Evolutionary conservation across 2,888 invertebrate species (phyloP), one percentile per base, ranked within the genome.

Genomic region (Chloroclysta siterata): DNA sequence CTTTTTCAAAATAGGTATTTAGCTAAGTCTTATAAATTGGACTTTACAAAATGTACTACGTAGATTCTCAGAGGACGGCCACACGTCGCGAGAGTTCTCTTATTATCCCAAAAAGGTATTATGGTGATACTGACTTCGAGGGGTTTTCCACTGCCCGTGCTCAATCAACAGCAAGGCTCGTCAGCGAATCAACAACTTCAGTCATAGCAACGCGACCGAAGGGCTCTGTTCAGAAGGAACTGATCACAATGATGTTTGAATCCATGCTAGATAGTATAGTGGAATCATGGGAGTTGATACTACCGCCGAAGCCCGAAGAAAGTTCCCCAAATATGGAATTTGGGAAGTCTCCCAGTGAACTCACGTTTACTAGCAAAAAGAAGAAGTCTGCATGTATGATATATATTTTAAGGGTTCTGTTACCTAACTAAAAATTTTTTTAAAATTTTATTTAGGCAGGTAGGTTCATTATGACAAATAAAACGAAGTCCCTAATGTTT

Each of bases 21-120:
- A 15, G 46, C 0, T 13, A 13, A 11, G 13, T 33, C n/a, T 42
- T n/a, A 5, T n/a, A 17, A 8, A 11, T 17, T 14, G 7, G 5
- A 13, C 2, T 6, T 17, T 17, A 44, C 17, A 46, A 10, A 17
- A 46, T 91, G 90, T 89, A 78, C 77, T 90, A 87, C 69, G 63
- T 88, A 4, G 90, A 92, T 71, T 81, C 88, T 11, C 87, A 89
- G 72, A 77, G 83, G 57, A 89, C 87, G 8, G 48, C 85, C 10
- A 89, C 88, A 13, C 84, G 91, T 2, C 85, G 89, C 28, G 89
- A 90, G 10, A 92, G 91, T 71, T 91, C 90, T 14, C 71, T 90
- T 39, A 64, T 88, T 46, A 48, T 75, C 4, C 53, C 75, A 1
- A 80, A 72, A 55, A 73, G 51, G 56, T 46, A n/a, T n/a, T n/a